A percentile compares a stretch with the other conserved stretches of the same genome.
Conservation (phyloP, 2,888 invertebrate genomes). For the Yponomeuta cagnagella region DNA sequence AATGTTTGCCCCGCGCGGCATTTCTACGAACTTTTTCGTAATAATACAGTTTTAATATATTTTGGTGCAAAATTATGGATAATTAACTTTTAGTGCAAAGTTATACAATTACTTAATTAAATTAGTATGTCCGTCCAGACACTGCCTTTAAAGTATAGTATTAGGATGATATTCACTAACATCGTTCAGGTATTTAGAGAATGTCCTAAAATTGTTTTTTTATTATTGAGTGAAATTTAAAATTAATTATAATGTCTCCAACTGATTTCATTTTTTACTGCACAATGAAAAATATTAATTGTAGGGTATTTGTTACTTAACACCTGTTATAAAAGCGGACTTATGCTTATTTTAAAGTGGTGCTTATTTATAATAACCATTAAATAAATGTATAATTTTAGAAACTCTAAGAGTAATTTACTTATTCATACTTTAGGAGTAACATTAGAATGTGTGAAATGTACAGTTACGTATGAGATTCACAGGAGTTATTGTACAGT, state of each 20-base stretch:
- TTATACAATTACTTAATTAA: not conserved
- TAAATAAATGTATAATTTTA: conserved; percentile 2
- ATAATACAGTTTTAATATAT: not conserved
- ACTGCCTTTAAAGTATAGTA: conserved; percentile 30
- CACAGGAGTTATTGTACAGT: conserved; percentile 23
- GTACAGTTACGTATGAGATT: conserved; percentile 76
- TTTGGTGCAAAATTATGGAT: not conserved
- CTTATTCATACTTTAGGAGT: conserved; percentile 6
- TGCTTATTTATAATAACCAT: conserved; percentile 20
- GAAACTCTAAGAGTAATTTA: conserved; percentile 13
- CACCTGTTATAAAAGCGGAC: not conserved
- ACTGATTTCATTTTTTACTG: not conserved
- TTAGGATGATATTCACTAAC: not conserved
- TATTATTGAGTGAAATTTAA: not conserved
- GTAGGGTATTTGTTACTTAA: not conserved
- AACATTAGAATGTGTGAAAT: conserved; percentile 35
- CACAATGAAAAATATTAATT: not conserved
- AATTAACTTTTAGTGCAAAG: not conserved
- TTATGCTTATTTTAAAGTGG: conserved; percentile 16
- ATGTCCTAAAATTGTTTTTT: not conserved
- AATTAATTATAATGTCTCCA: not conserved
- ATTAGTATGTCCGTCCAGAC: conserved; percentile 33
- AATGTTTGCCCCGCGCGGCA: not conserved
- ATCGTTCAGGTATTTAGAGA: not conserved
- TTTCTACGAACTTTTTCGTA: not conserved